Evolutionary conservation across 2,888 invertebrate species (phyloP).

Genomic region (Drosophila mimetica): DNA sequence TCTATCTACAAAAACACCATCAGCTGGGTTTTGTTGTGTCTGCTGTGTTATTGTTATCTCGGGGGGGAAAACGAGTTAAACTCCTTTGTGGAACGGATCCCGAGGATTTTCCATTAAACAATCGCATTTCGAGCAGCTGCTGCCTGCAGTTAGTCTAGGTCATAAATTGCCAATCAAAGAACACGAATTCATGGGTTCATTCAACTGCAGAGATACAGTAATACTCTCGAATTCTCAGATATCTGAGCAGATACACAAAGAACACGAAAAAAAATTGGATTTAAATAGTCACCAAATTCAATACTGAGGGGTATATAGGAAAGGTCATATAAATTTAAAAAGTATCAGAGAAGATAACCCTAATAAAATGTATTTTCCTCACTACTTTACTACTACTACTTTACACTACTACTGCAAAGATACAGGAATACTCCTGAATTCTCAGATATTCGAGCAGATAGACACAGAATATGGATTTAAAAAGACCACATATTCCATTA

Average conservation of each 20-base stretch:
- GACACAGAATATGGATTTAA: slow-evolving; percentile 9
- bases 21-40: slow-evolving; percentile 77
- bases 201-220: slow-evolving; percentile 53
- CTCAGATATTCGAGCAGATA: slow-evolving; percentile 1
- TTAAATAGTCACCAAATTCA: too few species aligned
- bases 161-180: slow-evolving; percentile 56
- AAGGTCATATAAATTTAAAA: too few species aligned
- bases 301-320: too few species aligned
- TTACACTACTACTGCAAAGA: slow-evolving; percentile 49
- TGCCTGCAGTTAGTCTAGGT: slow-evolving; percentile 53
- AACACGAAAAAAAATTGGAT: slow-evolving; percentile 1
- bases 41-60: slow-evolving; percentile 34
- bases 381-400: too few species aligned
- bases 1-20: slow-evolving; percentile 74
- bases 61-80: slow-evolving; percentile 53
- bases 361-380: too few species aligned
- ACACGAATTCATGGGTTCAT: slow-evolving; percentile 58
- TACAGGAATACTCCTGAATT: slow-evolving; percentile 12
- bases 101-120: slow-evolving; percentile 45
- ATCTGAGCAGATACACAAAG: slow-evolving; percentile 14
- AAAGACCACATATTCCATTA: too few species aligned
- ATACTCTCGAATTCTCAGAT: slow-evolving; percentile 10
- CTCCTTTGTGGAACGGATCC: slow-evolving; percentile 18
- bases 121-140: slow-evolving; percentile 42
- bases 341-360: too few species aligned